Evolutionary conservation across 2,113 vertebrate species (phyloP), one percentile per base, ranked within the genome.

Genomic region (Hippocampus barbouri): DNA sequence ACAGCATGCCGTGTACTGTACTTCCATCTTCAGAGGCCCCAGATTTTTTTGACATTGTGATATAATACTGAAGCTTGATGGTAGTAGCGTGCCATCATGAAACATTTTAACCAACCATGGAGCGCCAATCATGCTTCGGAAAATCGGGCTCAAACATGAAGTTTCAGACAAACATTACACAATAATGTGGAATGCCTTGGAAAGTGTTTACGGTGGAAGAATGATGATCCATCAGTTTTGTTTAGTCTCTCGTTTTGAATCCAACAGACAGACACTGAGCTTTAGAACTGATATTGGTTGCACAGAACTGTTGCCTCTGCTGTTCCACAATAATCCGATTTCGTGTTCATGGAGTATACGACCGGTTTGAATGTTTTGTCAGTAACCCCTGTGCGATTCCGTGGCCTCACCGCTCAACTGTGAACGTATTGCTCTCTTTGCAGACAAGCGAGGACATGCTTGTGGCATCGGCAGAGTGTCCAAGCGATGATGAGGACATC

Each of bases 401-500:
- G 18, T 65, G 67, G 64, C 60, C 74, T 89, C 67, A 82, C 72
- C 56, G 34, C 69, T 74, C 59, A 11, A 5, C 53, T 77, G 18
- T 76, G 54, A 69, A 20, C 57, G 57, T 79, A 34, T 79, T 59
- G 81, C 71, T 80, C 91, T 73, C 89, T 80, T 91, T 74, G 88
- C 66, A 99, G 97, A 94, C 93, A 40, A 94, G 95, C 9, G 96
- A 98, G 74, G 97, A 98, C 85, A 87, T 94, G 89, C 90, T 94
- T 87, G 96, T 98, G 91, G 96, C 96, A 57, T 99, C 97, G 0
- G 97, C 96, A 15, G 97, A 98, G 91, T 98, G 97, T 91, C 96
- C 96, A 54, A 98, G 96, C 0, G 97, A 98, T 61, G 97, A 99
- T 0, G 96, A 99, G 92, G 97, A 99, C 90, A 97, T 98, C 78